Base-by-base conservation (phyloP, 2,797 vertebrate genomes). In the Gobio occitaniae region DNA sequence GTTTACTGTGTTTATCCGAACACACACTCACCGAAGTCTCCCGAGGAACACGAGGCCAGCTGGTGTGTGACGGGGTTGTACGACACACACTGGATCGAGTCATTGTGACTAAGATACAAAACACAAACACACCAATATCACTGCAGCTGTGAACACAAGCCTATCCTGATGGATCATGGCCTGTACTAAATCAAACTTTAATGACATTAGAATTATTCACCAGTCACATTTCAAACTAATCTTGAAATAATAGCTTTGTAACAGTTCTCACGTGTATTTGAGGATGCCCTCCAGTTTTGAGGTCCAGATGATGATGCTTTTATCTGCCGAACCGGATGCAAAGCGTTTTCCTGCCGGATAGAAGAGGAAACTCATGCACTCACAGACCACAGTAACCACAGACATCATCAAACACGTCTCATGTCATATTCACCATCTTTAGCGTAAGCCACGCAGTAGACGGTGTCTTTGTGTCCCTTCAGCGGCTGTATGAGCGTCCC, bases 251-350 rank as follows among this genome's bases (percentile, higher is more conserved):
- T 4, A 68, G 38, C 68, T n/a, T 47, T 17, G 6, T 10, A 17
- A 74, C 47, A 17, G 13, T 29, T 36, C 98, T 96, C 92, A 99
- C 98, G 97, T 98, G 91, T 99, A 99, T 91, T 98, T 99, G 88
- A 99, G 95, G 93, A 99, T 99, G 88, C 98, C 98, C 95, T 99
- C 98, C 81, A 99, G 90, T 93, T 99, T 99, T 83, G 98, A 98
- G 6, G 98, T 99, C 98, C 98, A 99, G 86, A 99, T 99, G 84
- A 99, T 99, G 88, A 99, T 97, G 86, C 97, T 98, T 95, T 99
- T 99, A 94, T 99, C 98, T 82, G 98, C 97, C 19, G 98, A 99
- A 82, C 98, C 98, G 17, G 98, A 99, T 19, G 98, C 98, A 72
- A 99, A 99, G 68, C 98, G 96, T 87, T 99, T 99, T 88, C 98